These are phyloP conservation scores for Glareola pratincola DNA, from an alignment of 2,113 vertebrate species.

Conservation along the genomic window DNA sequence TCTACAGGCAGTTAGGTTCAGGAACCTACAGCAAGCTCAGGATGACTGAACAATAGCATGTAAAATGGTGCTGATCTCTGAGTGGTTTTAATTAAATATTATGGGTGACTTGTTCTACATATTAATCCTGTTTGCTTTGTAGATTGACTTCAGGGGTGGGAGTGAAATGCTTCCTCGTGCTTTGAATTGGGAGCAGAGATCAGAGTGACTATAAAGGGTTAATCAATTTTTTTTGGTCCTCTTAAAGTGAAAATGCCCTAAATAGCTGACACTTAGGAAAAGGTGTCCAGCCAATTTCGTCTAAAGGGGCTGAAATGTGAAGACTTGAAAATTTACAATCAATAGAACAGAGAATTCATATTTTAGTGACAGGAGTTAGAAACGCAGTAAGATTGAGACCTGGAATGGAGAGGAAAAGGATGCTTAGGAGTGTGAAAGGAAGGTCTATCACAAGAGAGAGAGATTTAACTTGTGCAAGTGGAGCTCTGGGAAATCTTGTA, in stretches of 20 bases:
- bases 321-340: not conserved
- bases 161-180: not conserved
- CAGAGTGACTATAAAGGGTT: not conserved
- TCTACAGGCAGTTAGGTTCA: not conserved
- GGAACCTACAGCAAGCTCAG: not conserved
- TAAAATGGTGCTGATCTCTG: not conserved
- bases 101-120: not conserved
- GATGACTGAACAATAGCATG: not conserved
- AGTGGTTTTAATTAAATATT: not conserved
- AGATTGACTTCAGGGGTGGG: not conserved
- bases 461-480: accelerated
- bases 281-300: not conserved
- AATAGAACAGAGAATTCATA: not conserved
- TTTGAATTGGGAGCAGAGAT: not conserved
- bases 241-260: not conserved
- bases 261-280: not conserved
- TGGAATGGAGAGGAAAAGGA: not conserved
- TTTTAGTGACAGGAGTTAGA: not conserved
- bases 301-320: not conserved
- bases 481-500: not conserved
- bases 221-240: not conserved
- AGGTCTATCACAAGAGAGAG: not conserved
- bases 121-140: not conserved
- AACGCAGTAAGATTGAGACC: not conserved
- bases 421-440: not conserved